Conservation (phyloP, 2,888 invertebrate genomes). For the Spodoptera picta region DNA sequence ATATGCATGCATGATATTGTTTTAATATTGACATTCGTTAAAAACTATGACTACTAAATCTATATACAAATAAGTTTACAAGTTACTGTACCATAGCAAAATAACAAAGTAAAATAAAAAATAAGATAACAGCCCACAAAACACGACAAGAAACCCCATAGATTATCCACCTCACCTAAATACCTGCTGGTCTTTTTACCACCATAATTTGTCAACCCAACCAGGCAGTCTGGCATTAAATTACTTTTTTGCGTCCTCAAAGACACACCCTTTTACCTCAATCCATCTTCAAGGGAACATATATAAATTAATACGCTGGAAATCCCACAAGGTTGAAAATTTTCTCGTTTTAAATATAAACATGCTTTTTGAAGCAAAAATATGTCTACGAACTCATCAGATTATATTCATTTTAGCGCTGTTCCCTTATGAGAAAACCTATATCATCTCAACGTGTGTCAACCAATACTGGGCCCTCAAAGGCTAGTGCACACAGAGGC, state of each 20-base stretch:
- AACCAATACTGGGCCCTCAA: conserved; percentile 45
- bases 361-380: conserved; percentile 28
- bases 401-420: conserved; percentile 29
- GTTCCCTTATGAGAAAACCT: conserved; percentile 9
- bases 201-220: conserved; percentile 20
- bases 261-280: conserved; percentile 30
- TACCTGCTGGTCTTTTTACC: conserved; percentile 5
- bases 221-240: conserved; percentile 22
- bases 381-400: conserved; percentile 34
- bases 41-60: no score
- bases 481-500: conserved; percentile 50
- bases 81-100: no score
- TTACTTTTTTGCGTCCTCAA: conserved; percentile 37
- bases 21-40: no score
- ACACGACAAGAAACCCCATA: not conserved
- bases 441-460: conserved; percentile 29
- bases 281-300: conserved; percentile 34
- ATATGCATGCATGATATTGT: no score
- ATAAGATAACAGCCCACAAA: no score
- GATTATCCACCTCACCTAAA: not conserved
- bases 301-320: conserved; percentile 29
- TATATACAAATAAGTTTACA: no score
- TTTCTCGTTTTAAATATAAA: conserved; percentile 41
- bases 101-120: no score
- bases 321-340: conserved; percentile 39